Conservation (phyloP, 1,140 invertebrate species). For the Contarinia nasturtii region DNA sequence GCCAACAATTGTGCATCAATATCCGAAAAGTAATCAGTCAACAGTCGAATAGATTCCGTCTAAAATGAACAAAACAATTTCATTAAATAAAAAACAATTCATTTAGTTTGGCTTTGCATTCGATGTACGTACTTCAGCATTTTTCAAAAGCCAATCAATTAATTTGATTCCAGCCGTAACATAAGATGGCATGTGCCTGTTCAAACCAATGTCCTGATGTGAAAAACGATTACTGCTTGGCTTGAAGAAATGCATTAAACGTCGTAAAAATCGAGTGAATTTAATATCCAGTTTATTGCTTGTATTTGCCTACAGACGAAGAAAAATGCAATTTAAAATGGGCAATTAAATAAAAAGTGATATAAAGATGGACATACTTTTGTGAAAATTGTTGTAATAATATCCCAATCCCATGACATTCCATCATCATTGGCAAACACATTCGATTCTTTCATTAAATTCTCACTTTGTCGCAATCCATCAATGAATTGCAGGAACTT, state of each 20-base stretch:
- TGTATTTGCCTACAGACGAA: constrained; percentile 12
- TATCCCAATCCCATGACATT: constrained; percentile 67
- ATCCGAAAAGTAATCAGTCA: constrained; percentile 65
- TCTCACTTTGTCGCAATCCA: constrained; percentile 32
- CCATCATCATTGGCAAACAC: constrained; percentile 53
- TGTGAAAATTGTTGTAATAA: constrained; percentile 48
- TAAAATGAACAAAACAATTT: constrained; percentile 11
- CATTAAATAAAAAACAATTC: too few relatives aligned
- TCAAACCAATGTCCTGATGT: constrained; percentile 37
- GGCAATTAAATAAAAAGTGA: constrained; percentile 1
- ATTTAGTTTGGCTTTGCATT: neutral
- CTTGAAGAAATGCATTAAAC: constrained; percentile 68
- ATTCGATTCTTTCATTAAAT: constrained; percentile 47
- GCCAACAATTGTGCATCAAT: constrained; percentile 55
- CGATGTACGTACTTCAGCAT: constrained; percentile 32
- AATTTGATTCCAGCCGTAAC: constrained; percentile 56
- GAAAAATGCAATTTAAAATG: neutral
- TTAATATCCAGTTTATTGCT: constrained; percentile 50
- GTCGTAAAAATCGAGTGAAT: constrained; percentile 57
- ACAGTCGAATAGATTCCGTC: constrained; percentile 35
- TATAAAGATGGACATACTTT: too few relatives aligned
- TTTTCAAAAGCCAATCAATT: constrained; percentile 49
- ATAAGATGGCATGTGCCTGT: constrained; percentile 33
- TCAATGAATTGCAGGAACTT: constrained; percentile 24
- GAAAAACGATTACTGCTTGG: constrained; percentile 74